Conservation (phyloP, 2,113 vertebrate species). For the Geothlypis trichas region DNA sequence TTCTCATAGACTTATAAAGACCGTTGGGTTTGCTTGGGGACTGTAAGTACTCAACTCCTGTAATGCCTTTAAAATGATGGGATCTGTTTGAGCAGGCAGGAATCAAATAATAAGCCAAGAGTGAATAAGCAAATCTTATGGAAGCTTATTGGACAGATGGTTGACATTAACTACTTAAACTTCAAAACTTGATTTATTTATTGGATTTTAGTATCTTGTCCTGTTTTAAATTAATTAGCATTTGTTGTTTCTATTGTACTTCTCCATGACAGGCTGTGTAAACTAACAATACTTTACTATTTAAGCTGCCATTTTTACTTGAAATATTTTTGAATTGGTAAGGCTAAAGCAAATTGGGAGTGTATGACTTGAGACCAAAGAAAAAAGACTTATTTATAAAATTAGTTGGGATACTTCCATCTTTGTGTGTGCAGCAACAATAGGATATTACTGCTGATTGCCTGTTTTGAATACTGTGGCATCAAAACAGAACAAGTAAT, state of each 20-base stretch:
- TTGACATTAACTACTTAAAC: background rate
- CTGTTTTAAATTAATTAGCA: background rate
- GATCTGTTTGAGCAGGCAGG: background rate
- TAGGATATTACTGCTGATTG: background rate
- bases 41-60: background rate
- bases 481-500: background rate
- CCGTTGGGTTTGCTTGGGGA: background rate
- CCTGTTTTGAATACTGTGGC: background rate
- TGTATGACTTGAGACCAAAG: background rate
- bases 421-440: background rate
- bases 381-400: background rate
- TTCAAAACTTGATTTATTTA: constrained; percentile 10
- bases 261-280: background rate
- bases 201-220: background rate
- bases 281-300: background rate
- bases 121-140: background rate
- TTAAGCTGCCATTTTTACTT: constrained; percentile 48
- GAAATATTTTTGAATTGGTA: constrained; percentile 17
- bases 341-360: background rate
- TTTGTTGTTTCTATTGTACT: constrained; percentile 20
- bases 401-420: background rate
- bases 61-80: background rate
- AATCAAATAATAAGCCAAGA: background rate
- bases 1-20: background rate
- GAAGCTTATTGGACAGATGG: background rate